Conservation (phyloP, 2,888 invertebrate genomes). For the Odiellus spinosus region DNA sequence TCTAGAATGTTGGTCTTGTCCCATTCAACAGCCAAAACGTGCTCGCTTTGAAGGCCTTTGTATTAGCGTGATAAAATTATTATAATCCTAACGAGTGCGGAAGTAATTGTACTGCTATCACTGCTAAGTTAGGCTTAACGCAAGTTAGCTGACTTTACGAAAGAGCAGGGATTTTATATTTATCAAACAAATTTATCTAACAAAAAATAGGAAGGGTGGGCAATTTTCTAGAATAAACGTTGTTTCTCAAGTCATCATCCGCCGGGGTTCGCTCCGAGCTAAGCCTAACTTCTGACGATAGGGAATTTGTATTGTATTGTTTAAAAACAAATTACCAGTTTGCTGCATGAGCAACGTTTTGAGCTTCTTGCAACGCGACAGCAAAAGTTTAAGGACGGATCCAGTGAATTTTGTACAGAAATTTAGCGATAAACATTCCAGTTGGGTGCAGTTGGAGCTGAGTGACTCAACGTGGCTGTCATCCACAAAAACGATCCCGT, state of each 20-base stretch:
- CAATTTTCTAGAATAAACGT: too few relatives aligned
- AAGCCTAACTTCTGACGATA: too few relatives aligned
- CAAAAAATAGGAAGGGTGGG: too few relatives aligned
- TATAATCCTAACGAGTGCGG: not conserved
- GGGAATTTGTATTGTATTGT: too few relatives aligned
- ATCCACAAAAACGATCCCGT: slow-evolving; percentile 95
- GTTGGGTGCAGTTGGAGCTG: slow-evolving; percentile 65
- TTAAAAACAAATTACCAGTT: too few relatives aligned
- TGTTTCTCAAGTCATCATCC: too few relatives aligned
- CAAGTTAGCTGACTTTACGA: too few relatives aligned
- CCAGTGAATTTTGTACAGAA: slow-evolving; percentile 95
- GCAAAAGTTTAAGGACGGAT: slow-evolving; percentile 78
- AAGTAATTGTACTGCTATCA: not conserved
- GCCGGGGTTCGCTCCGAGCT: too few relatives aligned
- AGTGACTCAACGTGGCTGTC: slow-evolving; percentile 98
- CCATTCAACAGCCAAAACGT: slow-evolving; percentile 94
- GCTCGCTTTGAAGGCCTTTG: slow-evolving; percentile 69
- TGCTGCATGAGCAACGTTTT: slow-evolving; percentile 89
- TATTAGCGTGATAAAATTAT: not conserved
- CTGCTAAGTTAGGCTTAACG: too few relatives aligned
- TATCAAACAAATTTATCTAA: too few relatives aligned
- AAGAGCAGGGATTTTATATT: too few relatives aligned
- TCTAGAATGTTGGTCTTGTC: slow-evolving; percentile 82
- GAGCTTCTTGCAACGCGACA: slow-evolving; percentile 80
- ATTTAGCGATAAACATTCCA: slow-evolving; percentile 93